Percentiles rank a stretch among this genome's conserved stretches.
Conservation (phyloP, 2,888 invertebrate genomes). For the Beris morrisii region DNA sequence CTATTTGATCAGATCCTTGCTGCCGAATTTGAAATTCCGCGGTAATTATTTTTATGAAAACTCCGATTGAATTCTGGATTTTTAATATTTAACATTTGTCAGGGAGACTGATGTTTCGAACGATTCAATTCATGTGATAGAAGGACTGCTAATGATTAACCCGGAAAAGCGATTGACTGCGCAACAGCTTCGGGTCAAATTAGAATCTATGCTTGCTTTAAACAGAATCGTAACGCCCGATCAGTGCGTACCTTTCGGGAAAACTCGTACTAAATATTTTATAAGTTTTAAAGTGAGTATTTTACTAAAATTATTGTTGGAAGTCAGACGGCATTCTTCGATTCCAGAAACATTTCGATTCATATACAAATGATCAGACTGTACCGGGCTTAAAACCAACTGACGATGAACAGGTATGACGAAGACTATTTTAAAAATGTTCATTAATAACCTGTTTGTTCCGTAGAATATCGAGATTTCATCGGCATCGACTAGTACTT, state of each 20-base stretch:
- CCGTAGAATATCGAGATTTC: no score
- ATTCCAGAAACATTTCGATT: neutral
- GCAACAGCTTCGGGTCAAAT: constrained; percentile 59
- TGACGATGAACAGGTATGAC: neutral
- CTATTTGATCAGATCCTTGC: constrained; percentile 75
- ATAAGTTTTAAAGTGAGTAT: no score
- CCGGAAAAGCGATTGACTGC: constrained; percentile 69
- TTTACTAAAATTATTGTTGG: constrained; percentile 6
- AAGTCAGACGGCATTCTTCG: neutral
- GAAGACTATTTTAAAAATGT: no score
- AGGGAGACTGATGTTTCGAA: constrained; percentile 29
- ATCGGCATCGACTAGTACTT: no score
- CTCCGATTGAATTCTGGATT: constrained; percentile 16
- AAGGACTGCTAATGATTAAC: constrained; percentile 67
- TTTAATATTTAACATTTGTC: neutral
- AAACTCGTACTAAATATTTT: no score
- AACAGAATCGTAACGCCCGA: constrained; percentile 32
- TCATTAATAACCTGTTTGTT: no score
- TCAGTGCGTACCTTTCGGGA: constrained; percentile 49
- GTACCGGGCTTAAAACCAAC: neutral
- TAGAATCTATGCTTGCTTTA: constrained; percentile 36
- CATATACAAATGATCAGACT: constrained; percentile 1
- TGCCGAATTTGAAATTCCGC: constrained; percentile 72
- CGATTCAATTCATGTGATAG: constrained; percentile 60
- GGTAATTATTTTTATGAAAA: constrained; percentile 58